Percentiles rank a stretch among this genome's conserved stretches.
Conservation (phyloP, 2,113 vertebrate genomes). For the Cebus imitator region DNA sequence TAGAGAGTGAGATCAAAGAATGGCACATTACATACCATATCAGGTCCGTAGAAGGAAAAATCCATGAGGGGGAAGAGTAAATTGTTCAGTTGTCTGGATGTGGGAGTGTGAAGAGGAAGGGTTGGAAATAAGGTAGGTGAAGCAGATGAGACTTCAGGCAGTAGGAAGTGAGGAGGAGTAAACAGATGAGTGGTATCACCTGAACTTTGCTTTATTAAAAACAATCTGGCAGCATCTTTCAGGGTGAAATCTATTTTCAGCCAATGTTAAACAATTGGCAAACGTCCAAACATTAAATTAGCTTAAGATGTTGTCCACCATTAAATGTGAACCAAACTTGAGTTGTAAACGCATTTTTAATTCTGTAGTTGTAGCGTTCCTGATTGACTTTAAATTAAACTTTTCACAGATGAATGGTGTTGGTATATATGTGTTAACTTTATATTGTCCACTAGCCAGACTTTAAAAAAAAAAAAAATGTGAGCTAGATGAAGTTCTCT, state of each 20-base stretch:
- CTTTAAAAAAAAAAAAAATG: neutral
- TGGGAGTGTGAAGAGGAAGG: neutral
- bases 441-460: neutral
- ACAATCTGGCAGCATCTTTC: neutral
- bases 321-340: conserved; percentile 15
- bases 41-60: neutral
- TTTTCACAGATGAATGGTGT: conserved; percentile 13
- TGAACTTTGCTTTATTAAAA: conserved; percentile 15
- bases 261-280: neutral
- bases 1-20: conserved; percentile 7
- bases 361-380: conserved; percentile 26
- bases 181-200: neutral
- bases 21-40: neutral
- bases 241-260: neutral
- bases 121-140: neutral
- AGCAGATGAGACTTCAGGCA: neutral
- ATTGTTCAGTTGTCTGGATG: neutral
- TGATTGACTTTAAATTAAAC: conserved; percentile 28
- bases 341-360: conserved; percentile 37
- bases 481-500: neutral
- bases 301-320: neutral
- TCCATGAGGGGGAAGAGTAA: neutral
- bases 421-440: neutral
- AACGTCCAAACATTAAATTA: neutral
- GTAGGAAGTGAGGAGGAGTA: neutral